These are phyloP conservation scores for Heliocidaris tuberculata DNA, from an alignment of 35 echinoderm and acorn worm species.

Conservation along the genomic window DNA sequence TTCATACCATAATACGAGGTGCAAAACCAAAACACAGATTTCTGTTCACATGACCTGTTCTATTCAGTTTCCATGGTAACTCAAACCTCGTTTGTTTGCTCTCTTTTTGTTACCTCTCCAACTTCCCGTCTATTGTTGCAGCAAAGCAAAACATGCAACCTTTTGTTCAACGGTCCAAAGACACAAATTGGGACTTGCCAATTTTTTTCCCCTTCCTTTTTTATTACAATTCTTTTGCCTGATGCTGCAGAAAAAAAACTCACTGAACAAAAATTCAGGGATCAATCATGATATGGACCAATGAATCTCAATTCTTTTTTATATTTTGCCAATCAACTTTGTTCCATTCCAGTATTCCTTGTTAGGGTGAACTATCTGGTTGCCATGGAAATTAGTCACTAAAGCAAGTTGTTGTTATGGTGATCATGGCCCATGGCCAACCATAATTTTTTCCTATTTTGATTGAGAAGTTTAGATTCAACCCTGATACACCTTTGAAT, in stretches of 20 bases:
- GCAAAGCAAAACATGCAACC: slow-evolving; percentile 36
- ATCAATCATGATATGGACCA: slow-evolving; percentile 4
- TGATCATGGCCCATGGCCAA: slow-evolving; percentile 33
- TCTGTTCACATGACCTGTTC: slow-evolving; percentile 41
- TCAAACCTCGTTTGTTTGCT: slow-evolving; percentile 20
- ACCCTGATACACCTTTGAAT: background rate
- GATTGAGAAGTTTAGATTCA: background rate
- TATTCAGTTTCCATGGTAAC: slow-evolving; percentile 40
- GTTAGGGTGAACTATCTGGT: slow-evolving; percentile 17
- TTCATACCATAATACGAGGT: slow-evolving; percentile 14
- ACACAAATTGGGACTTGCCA: background rate
- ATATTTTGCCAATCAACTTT: background rate
- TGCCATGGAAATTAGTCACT: slow-evolving; percentile 36
- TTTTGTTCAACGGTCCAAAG: slow-evolving; percentile 11
- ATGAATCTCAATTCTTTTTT: background rate
- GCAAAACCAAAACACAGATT: slow-evolving; percentile 14
- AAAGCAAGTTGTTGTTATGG: slow-evolving; percentile 32
- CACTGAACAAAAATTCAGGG: background rate
- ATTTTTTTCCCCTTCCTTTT: background rate
- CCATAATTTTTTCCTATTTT: background rate
- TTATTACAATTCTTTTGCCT: background rate
- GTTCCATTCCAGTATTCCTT: background rate
- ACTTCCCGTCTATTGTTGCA: slow-evolving; percentile 25
- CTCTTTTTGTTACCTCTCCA: slow-evolving; percentile 27
- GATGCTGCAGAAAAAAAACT: background rate